Percentiles rank a stretch among this genome's conserved stretches.
Conservation (phyloP, 1,140 invertebrate genomes). For the Drosophila ogumai region DNA sequence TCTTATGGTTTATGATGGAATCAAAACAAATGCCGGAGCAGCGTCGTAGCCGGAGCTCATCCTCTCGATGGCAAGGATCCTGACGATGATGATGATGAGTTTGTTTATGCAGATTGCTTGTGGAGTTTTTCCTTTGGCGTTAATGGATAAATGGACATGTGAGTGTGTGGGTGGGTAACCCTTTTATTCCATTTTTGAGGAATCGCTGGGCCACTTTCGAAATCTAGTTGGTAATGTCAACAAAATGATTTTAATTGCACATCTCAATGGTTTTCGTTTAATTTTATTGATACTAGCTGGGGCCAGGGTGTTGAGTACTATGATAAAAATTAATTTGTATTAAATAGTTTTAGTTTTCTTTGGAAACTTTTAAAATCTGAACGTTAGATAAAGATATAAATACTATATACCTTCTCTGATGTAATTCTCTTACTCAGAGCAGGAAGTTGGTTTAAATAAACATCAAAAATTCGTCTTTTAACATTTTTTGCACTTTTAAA, state of each 20-base stretch:
- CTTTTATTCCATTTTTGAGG: constrained; percentile 27
- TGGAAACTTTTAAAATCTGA: neutral
- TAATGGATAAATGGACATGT: constrained; percentile 74
- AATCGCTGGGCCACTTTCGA: constrained; percentile 25
- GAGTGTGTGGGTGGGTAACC: constrained; percentile 38
- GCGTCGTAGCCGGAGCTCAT: constrained; percentile 15
- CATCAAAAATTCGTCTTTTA: no score
- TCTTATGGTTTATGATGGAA: constrained; percentile 81
- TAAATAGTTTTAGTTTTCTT: neutral
- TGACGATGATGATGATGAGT: constrained; percentile 65
- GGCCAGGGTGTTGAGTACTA: no score
- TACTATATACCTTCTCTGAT: no score
- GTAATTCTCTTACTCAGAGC: no score
- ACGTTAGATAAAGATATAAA: neutral
- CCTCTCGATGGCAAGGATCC: constrained; percentile 1
- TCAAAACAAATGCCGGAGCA: constrained; percentile 77
- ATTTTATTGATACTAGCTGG: constrained; percentile 13
- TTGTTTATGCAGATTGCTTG: constrained; percentile 81
- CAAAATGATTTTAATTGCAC: constrained; percentile 38
- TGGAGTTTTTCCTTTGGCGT: constrained; percentile 72
- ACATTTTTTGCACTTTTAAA: neutral
- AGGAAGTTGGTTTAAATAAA: no score
- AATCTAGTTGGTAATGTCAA: constrained; percentile 44
- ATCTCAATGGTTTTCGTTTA: constrained; percentile 12
- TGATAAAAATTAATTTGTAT: neutral